Percentiles rank a stretch among this genome's conserved stretches.
These are phyloP conservation scores for Seriola rivoliana DNA, from an alignment of 2,113 vertebrate genomes.

Conservation along the genomic window DNA sequence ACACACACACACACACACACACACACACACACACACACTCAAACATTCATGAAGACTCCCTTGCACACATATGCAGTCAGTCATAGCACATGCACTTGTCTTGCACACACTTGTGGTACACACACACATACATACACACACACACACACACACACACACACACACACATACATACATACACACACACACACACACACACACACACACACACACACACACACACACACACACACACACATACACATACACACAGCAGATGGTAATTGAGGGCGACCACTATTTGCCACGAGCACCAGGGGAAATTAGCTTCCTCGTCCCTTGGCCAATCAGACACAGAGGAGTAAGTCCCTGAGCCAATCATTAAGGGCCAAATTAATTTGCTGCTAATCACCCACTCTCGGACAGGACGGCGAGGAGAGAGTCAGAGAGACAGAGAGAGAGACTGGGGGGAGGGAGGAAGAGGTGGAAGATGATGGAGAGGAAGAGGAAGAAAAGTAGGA, in stretches of 20 bases:
- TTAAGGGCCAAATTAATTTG: constrained; percentile 87
- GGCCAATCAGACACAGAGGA: constrained; percentile 82
- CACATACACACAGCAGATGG: constrained; percentile 77
- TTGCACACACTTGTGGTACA: constrained; percentile 31
- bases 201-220: constrained; percentile 34
- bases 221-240: constrained; percentile 42
- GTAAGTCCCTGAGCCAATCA: constrained; percentile 84
- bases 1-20: constrained; percentile 52
- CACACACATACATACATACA: too few relatives aligned
- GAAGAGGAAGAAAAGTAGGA: background rate
- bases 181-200: too few relatives aligned
- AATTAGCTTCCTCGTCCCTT: constrained; percentile 85
- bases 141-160: too few relatives aligned
- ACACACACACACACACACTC: constrained; percentile 12
- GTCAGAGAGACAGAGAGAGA: background rate
- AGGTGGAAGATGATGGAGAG: constrained; percentile 7
- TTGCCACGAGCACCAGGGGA: constrained; percentile 84
- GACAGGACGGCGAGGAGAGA: constrained; percentile 60
- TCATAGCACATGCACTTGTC: too few relatives aligned
- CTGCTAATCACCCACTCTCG: constrained; percentile 84
- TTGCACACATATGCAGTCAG: constrained; percentile 3
- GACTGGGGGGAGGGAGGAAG: constrained; percentile 3
- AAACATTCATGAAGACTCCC: too few relatives aligned
- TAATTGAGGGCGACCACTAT: constrained; percentile 87
- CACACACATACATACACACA: constrained; percentile 42